Percentiles rank a stretch among this genome's conserved stretches.
Conservation (phyloP, 2,888 invertebrate species). For the Eristalis tenax region DNA sequence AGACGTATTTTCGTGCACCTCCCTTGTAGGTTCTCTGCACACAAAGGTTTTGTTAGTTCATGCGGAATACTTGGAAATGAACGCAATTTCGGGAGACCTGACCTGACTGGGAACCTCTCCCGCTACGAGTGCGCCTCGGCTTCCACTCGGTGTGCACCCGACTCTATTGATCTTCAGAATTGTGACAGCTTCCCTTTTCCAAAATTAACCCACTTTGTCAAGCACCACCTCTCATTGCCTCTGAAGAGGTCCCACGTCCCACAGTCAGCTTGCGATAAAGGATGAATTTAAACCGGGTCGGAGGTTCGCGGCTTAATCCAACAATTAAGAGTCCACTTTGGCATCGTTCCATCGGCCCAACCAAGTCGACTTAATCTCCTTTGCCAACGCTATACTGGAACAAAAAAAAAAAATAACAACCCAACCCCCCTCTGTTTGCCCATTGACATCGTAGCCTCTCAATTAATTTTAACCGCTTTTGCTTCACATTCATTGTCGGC, state of each 20-base stretch:
- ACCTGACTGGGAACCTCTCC: neutral
- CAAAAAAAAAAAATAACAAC: slow-evolving; percentile 9
- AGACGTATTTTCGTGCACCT: too few relatives aligned
- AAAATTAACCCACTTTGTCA: neutral
- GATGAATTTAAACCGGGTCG: neutral
- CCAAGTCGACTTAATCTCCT: neutral
- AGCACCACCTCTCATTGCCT: too few relatives aligned
- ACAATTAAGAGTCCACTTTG: neutral
- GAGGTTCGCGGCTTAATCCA: neutral
- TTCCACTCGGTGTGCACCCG: neutral
- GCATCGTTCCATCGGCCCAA: neutral
- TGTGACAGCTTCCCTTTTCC: neutral
- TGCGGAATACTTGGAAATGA: neutral
- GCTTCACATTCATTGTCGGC: slow-evolving; percentile 32
- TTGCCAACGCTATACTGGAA: neutral
- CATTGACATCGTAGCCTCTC: slow-evolving; percentile 37
- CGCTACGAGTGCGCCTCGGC: neutral
- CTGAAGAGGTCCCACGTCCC: neutral
- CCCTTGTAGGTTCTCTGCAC: neutral
- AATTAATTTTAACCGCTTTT: slow-evolving; percentile 44
- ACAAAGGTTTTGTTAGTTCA: neutral
- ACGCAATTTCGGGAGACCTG: neutral
- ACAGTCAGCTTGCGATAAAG: neutral
- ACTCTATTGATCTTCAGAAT: neutral
- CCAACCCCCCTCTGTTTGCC: neutral